Conservation (phyloP, 1,140 invertebrate species). For the Heterodera carotae region DNA sequence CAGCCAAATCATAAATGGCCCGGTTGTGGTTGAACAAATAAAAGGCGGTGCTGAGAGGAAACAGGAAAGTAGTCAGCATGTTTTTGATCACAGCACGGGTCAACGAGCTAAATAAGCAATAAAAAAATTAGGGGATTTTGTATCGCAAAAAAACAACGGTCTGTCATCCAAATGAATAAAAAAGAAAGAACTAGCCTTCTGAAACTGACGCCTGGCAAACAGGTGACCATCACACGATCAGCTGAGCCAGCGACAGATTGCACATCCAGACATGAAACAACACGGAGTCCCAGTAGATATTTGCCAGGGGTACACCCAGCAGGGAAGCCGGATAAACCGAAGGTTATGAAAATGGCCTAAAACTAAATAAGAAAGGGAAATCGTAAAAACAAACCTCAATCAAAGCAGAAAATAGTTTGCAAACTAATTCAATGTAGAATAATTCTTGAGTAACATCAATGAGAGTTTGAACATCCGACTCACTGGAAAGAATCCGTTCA, state of each 20-base stretch:
- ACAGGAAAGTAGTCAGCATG: conserved; percentile 48
- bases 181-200: conserved; percentile 38
- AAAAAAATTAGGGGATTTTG: no score
- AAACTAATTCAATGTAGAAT: conserved; percentile 51
- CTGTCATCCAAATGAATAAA: background rate
- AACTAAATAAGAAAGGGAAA: conserved; percentile 31
- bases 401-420: conserved; percentile 46
- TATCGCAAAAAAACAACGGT: no score
- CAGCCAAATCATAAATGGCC: conserved; percentile 48
- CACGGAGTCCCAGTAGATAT: conserved; percentile 38
- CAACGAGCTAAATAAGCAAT: conserved; percentile 36
- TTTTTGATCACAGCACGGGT: conserved; percentile 52
- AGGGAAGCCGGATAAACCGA: conserved; percentile 31
- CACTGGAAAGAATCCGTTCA: conserved; percentile 36
- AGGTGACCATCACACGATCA: conserved; percentile 46
- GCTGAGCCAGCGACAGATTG: conserved; percentile 30
- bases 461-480: conserved; percentile 47
- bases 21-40: conserved; percentile 50
- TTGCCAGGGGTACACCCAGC: conserved; percentile 49
- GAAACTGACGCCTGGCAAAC: conserved; percentile 33
- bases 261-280: conserved; percentile 45
- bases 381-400: conserved; percentile 37
- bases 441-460: conserved; percentile 55
- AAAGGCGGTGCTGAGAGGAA: conserved; percentile 53
- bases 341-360: conserved; percentile 48